Percentiles rank a stretch among this genome's conserved stretches.
Conservation (phyloP, 1,140 invertebrate species). For the Trichogramma pretiosum region DNA sequence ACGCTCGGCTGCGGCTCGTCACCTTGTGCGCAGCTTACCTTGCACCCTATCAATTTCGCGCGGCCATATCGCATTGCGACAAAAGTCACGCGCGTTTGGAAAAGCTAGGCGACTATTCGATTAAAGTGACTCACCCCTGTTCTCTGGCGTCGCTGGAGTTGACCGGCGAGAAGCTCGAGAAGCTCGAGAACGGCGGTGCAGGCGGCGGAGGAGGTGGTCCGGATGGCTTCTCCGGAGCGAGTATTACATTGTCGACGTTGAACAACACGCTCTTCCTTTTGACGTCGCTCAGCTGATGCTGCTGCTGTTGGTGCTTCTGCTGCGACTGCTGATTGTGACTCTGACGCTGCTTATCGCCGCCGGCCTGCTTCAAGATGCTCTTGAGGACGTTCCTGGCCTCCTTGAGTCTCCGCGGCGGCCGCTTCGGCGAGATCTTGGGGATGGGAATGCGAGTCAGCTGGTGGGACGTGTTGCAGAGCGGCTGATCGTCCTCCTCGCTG, state of each 20-base stretch:
- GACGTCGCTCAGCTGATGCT: not conserved
- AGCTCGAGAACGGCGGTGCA: no score
- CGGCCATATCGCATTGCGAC: no score
- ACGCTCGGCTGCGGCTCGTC: no score
- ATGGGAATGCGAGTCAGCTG: slow-evolving; percentile 36
- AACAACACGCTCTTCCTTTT: slow-evolving; percentile 41
- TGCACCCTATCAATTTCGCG: no score
- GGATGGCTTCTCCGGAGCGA: slow-evolving; percentile 38
- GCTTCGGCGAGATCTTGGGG: slow-evolving; percentile 42
- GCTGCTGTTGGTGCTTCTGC: no score
- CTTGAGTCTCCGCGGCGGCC: slow-evolving; percentile 39
- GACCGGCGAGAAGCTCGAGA: no score
- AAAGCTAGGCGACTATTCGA: no score
- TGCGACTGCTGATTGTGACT: no score
- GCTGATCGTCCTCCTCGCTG: slow-evolving; percentile 28
- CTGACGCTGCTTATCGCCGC: slow-evolving; percentile 16
- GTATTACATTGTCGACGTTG: slow-evolving; percentile 42
- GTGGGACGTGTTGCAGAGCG: slow-evolving; percentile 1
- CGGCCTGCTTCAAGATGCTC: slow-evolving; percentile 47
- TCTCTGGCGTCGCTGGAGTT: no score
- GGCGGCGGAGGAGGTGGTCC: not conserved
- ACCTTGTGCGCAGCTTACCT: no score
- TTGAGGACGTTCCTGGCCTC: slow-evolving; percentile 37
- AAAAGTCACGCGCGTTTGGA: no score
- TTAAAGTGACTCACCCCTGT: no score